These are phyloP conservation scores for Pheosia gnoma DNA, from an alignment of 2,888 invertebrate genomes.

Conservation along the genomic window DNA sequence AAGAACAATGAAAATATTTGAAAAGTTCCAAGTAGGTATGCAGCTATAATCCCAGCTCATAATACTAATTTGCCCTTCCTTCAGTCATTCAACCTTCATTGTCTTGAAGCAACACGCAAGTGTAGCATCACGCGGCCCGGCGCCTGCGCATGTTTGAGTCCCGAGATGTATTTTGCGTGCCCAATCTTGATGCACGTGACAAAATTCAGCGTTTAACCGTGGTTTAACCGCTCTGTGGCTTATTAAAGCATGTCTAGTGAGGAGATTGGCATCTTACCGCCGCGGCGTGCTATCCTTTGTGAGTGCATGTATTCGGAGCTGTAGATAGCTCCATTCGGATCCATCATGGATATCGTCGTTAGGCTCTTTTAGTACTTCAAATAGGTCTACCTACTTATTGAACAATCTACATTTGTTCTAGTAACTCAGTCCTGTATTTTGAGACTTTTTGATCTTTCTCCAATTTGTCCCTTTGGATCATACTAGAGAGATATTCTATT, in stretches of 20 bases:
- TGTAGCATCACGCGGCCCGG: constrained; percentile 38
- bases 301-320: not conserved
- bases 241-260: not conserved
- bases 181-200: constrained; percentile 67
- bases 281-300: constrained; percentile 1
- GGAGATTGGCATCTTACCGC: not conserved
- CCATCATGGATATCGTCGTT: not conserved
- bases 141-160: constrained; percentile 31
- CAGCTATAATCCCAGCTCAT: not conserved
- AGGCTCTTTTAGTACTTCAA: not conserved
- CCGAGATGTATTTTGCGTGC: constrained; percentile 48
- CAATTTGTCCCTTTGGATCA: too few species aligned
- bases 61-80: constrained; percentile 2
- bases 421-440: too few species aligned
- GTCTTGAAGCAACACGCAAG: constrained; percentile 20
- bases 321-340: not conserved
- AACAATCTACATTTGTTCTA: too few species aligned
- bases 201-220: constrained; percentile 24
- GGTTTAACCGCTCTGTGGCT: not conserved
- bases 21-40: not conserved
- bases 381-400: too few species aligned
- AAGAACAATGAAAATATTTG: not conserved
- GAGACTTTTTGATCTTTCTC: too few species aligned
- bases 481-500: too few species aligned
- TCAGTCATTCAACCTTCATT: constrained; percentile 7